These are phyloP conservation scores for Caretta caretta DNA, from an alignment of 2,113 vertebrate species.

Conservation along the genomic window DNA sequence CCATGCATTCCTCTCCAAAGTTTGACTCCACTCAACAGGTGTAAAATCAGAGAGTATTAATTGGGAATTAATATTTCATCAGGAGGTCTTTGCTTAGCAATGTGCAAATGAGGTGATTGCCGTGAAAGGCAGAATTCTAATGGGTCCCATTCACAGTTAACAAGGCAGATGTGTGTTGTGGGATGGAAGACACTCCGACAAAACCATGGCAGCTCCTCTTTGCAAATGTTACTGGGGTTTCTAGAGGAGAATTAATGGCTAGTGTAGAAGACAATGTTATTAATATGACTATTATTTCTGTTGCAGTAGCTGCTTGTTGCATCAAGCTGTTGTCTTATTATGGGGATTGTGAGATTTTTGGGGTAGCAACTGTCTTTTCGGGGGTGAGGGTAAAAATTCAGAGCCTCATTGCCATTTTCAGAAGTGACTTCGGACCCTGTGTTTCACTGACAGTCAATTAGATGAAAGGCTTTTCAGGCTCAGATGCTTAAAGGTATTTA, in stretches of 20 bases:
- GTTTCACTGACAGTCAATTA: not conserved
- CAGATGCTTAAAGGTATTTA: not conserved
- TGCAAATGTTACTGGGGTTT: constrained; percentile 58
- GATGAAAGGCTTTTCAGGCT: not conserved
- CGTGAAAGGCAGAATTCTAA: not conserved
- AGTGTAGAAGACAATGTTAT: constrained; percentile 39
- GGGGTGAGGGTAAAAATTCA: not conserved
- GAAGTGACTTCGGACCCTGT: not conserved
- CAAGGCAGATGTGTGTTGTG: constrained; percentile 20
- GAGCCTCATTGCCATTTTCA: not conserved
- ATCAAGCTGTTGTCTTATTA: constrained; percentile 66
- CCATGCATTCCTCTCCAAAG: not conserved
- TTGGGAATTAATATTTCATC: not conserved
- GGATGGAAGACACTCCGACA: constrained; percentile 22
- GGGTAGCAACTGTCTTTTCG: not conserved
- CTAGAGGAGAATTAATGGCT: constrained; percentile 71
- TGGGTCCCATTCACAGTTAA: not conserved
- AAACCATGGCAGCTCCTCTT: not conserved
- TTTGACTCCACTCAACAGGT: not conserved
- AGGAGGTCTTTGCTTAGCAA: not conserved
- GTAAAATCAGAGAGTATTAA: not conserved
- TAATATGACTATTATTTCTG: constrained; percentile 50
- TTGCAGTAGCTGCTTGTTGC: constrained; percentile 64
- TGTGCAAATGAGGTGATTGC: not conserved
- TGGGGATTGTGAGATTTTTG: constrained; percentile 18